A percentile compares a stretch with the other conserved stretches of the same genome.
phyloP scores from a whole-genome alignment of 1,140 invertebrate species.

The Atopsyche davidsoni region DNA sequence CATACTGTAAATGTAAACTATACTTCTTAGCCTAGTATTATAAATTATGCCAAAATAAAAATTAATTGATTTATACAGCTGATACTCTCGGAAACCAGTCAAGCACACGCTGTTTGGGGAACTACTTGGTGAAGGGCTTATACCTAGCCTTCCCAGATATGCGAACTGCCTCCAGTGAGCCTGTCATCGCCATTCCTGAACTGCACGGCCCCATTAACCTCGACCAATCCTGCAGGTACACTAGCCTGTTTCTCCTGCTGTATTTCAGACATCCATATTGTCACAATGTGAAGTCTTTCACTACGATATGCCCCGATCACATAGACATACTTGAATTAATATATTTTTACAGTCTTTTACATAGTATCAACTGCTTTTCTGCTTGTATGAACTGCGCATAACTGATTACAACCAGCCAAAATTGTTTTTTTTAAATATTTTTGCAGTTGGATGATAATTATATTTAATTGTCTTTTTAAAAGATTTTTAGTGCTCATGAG shows the following conservation, averaged over 20 bases:
- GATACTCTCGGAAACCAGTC: constrained; percentile 61
- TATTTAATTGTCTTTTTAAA: constrained; percentile 10
- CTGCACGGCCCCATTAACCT: constrained; percentile 73
- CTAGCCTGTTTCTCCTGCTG: too few relatives aligned
- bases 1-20: not conserved
- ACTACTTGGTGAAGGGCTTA: constrained; percentile 80
- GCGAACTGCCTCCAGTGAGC: constrained; percentile 61
- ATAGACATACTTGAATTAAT: too few relatives aligned
- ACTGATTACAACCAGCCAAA: too few relatives aligned
- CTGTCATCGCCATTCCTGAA: constrained; percentile 78
- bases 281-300: too few relatives aligned
- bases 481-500: constrained; percentile 80
- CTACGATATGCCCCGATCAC: too few relatives aligned
- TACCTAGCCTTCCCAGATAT: constrained; percentile 79
- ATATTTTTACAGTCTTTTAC: too few relatives aligned
- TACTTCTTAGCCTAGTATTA: not conserved
- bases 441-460: not conserved
- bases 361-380: too few relatives aligned
- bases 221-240: constrained; percentile 66
- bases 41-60: constrained; percentile 5
- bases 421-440: not conserved
- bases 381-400: too few relatives aligned
- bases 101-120: constrained; percentile 79
- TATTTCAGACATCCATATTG: too few relatives aligned
- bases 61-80: constrained; percentile 37